Conservation (phyloP, 1,140 invertebrate genomes). For the Heliconius nattereri region DNA sequence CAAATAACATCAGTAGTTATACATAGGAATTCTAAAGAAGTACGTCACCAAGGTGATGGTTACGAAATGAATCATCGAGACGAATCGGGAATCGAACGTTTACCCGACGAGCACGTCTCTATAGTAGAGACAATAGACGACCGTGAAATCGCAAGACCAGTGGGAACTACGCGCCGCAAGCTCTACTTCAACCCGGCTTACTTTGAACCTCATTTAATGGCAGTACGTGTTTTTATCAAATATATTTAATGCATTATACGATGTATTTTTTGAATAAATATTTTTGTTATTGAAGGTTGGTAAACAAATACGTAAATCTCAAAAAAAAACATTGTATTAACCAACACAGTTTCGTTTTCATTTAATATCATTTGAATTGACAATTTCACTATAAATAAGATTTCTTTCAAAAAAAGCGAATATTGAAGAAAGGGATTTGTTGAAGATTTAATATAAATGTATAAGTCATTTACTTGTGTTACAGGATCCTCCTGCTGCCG, state of each 20-base stretch:
- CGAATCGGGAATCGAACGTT: conserved; percentile 84
- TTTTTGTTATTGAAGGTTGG: too few relatives aligned
- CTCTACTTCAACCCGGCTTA: conserved; percentile 94
- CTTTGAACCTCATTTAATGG: conserved; percentile 91
- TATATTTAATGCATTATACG: too few relatives aligned
- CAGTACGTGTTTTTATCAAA: conserved; percentile 82
- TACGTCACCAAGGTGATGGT: conserved; percentile 64
- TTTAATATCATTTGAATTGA: too few relatives aligned
- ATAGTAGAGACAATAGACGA: conserved; percentile 91
- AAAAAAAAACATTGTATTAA: too few relatives aligned
- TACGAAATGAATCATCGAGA: conserved; percentile 70
- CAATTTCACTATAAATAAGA: too few relatives aligned
- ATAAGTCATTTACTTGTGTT: conserved; percentile 40
- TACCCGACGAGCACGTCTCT: conserved; percentile 91
- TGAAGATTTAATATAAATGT: too few relatives aligned
- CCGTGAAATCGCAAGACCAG: conserved; percentile 83
- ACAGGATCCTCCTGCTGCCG: conserved; percentile 92
- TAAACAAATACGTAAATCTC: too few relatives aligned
- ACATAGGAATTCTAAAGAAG: conserved; percentile 81
- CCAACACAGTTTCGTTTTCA: too few relatives aligned
- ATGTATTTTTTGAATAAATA: too few relatives aligned
- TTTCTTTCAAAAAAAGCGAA: too few relatives aligned
- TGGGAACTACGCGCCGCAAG: conserved; percentile 87
- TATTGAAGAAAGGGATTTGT: too few relatives aligned
- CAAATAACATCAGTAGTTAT: conserved; percentile 86